Conservation (phyloP, 30 jellyfish, hydroid and myxozoan species). For the Aurelia sp. region DNA sequence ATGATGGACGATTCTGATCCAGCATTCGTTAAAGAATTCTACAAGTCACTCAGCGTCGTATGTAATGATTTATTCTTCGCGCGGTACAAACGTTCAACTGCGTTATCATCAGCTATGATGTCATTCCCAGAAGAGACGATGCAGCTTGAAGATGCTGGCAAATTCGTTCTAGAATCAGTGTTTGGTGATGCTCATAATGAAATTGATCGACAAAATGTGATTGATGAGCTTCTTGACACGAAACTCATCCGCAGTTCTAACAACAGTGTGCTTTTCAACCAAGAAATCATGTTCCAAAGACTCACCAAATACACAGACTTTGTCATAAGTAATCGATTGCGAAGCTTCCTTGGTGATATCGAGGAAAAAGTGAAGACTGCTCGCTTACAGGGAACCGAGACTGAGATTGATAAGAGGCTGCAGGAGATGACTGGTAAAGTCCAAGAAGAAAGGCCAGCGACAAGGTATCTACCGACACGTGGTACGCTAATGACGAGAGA, state of each 20-base stretch:
- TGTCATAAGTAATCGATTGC: slow-evolving; percentile 78
- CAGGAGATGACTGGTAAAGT: slow-evolving; percentile 62
- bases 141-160: slow-evolving; percentile 78
- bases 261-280: slow-evolving; percentile 66
- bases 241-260: slow-evolving; percentile 72
- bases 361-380: slow-evolving; percentile 76
- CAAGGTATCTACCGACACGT: slow-evolving; percentile 75
- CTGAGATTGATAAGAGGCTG: slow-evolving; percentile 84
- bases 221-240: slow-evolving; percentile 83
- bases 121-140: slow-evolving; percentile 71
- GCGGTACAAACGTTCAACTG: slow-evolving; percentile 86
- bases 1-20: slow-evolving; percentile 91
- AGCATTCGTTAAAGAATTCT: slow-evolving; percentile 83
- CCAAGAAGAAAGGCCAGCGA: slow-evolving; percentile 60
- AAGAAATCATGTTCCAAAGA: slow-evolving; percentile 75
- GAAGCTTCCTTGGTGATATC: slow-evolving; percentile 80
- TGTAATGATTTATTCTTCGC: slow-evolving; percentile 94
- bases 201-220: slow-evolving; percentile 84
- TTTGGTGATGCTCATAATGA: slow-evolving; percentile 93
- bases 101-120: slow-evolving; percentile 78
- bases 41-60: slow-evolving; percentile 86
- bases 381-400: slow-evolving; percentile 85
- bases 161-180: slow-evolving; percentile 76
- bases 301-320: slow-evolving; percentile 92
- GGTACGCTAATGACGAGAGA: slow-evolving; percentile 63